Conservation (phyloP, 2,797 vertebrate species). For the Meriones psammophilus region DNA sequence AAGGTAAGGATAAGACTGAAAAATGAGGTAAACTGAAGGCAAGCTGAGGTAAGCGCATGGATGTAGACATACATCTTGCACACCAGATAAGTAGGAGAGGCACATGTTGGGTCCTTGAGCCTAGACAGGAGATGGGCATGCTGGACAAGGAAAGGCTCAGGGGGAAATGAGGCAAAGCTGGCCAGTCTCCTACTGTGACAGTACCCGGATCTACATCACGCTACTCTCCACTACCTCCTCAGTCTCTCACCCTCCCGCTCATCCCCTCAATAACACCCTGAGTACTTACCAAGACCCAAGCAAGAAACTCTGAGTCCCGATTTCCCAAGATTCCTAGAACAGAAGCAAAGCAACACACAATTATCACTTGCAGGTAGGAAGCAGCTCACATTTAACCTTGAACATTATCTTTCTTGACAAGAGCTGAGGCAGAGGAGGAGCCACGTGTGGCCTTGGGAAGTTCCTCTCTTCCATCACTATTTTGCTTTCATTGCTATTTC, state of each 20-base stretch:
- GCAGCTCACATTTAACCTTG: neutral
- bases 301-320: constrained; percentile 98
- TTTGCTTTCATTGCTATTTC: neutral
- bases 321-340: constrained; percentile 96
- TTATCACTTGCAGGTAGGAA: constrained; percentile 15
- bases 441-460: too few species aligned
- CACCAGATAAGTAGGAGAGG: neutral
- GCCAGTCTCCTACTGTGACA: neutral
- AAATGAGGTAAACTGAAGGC: neutral
- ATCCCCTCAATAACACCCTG: neutral
- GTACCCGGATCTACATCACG: fast-evolving
- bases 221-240: neutral
- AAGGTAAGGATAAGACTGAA: neutral
- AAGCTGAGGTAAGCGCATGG: neutral
- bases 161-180: neutral
- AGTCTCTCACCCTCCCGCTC: neutral
- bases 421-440: too few species aligned
- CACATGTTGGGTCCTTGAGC: neutral
- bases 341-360: constrained; percentile 74
- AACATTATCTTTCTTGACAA: neutral
- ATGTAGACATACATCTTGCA: neutral
- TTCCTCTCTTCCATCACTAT: neutral
- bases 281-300: constrained; percentile 96
- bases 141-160: neutral
- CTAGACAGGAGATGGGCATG: neutral